Conservation (phyloP, 2,113 vertebrate genomes). For the Lophotis ruficrista region DNA sequence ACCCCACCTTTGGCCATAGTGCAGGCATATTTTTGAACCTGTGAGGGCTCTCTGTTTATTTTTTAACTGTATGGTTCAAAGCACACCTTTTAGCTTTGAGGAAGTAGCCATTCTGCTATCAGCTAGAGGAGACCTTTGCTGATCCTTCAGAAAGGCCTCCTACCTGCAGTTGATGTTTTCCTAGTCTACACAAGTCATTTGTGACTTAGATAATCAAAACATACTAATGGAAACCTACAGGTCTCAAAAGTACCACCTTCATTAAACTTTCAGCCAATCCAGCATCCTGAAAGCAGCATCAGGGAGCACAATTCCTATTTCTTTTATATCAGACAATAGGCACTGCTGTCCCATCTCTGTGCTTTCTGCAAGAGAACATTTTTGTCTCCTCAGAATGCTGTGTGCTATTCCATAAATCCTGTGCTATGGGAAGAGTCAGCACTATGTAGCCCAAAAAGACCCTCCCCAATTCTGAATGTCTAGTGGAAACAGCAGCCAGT, state of each 20-base stretch:
- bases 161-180: background rate
- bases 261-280: background rate
- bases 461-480: background rate
- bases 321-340: background rate
- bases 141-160: background rate
- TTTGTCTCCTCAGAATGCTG: background rate
- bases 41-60: background rate
- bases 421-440: rapidly evolving
- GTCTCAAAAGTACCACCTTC: background rate
- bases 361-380: background rate
- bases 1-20: background rate
- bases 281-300: background rate
- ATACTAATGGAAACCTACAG: background rate
- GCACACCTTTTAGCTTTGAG: background rate
- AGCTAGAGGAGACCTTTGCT: background rate
- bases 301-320: background rate
- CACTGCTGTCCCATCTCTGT: background rate
- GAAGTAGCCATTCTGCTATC: rapidly evolving
- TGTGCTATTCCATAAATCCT: background rate
- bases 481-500: background rate
- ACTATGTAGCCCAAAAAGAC: background rate
- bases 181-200: background rate
- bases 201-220: background rate
- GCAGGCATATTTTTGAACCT: background rate
- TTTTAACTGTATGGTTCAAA: background rate